A percentile compares a stretch with the other conserved stretches of the same genome.
These are phyloP conservation scores for Sarcophaga bullata DNA, from an alignment of 1,140 invertebrate genomes.

Conservation along the genomic window DNA sequence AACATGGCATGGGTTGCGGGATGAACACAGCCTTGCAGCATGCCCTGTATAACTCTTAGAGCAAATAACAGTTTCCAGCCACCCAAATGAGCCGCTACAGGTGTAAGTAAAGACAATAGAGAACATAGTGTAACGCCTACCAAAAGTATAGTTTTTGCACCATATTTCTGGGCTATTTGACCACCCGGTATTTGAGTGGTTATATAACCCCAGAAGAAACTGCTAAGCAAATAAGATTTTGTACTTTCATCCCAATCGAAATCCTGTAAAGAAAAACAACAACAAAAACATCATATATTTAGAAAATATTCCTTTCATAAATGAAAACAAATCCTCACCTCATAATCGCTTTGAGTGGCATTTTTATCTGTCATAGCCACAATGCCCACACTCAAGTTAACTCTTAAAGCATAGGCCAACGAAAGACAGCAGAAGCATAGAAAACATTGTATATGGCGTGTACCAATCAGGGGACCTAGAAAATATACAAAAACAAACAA, in stretches of 20 bases:
- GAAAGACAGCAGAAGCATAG: constrained; percentile 74
- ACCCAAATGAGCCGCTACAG: constrained; percentile 61
- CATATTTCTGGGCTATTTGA: constrained; percentile 65
- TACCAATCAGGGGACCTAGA: constrained; percentile 66
- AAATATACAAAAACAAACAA: constrained; percentile 33
- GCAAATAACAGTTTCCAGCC: constrained; percentile 70
- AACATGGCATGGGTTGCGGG: constrained; percentile 84
- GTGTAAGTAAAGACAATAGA: constrained; percentile 65
- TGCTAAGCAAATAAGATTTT: constrained; percentile 66
- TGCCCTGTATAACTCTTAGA: constrained; percentile 78
- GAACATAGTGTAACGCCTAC: constrained; percentile 63
- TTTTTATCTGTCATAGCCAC: constrained; percentile 57
- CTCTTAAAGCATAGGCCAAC: constrained; percentile 73
- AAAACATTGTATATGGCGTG: constrained; percentile 74
- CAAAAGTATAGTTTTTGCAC: constrained; percentile 68
- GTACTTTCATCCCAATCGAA: constrained; percentile 47
- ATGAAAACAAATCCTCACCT: constrained; percentile 46
- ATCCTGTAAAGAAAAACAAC: constrained; percentile 54
- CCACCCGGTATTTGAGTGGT: constrained; percentile 60
- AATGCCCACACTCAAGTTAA: constrained; percentile 76
- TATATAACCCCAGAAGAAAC: constrained; percentile 72
- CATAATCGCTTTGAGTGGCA: constrained; percentile 42
- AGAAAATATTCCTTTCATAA: not conserved
- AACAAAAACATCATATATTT: constrained; percentile 20
- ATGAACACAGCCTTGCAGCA: constrained; percentile 84